These are phyloP conservation scores for Dolichopus griseipennis DNA, from an alignment of 2,888 invertebrate species.

Conservation along the genomic window DNA sequence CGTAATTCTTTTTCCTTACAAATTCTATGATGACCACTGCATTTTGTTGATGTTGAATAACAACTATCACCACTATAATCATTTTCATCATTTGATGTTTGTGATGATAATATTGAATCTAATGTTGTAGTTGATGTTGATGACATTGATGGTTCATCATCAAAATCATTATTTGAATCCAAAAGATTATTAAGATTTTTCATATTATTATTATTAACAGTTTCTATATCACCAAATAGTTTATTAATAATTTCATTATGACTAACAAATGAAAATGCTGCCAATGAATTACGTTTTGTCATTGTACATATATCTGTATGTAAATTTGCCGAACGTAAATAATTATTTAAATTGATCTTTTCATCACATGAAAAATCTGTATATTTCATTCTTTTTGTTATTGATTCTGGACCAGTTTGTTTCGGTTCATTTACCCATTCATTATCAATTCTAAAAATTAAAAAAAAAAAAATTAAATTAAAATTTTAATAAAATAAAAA, in stretches of 20 bases:
- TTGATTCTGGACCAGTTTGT: not conserved
- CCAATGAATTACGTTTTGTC: not conserved
- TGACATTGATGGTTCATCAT: slow-evolving; percentile 11
- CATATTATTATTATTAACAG: not conserved
- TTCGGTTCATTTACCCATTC: slow-evolving; percentile 67
- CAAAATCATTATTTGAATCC: not conserved
- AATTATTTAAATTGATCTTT: slow-evolving; percentile 4
- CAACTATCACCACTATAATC: slow-evolving; percentile 13
- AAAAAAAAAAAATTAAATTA: slow-evolving; percentile 9
- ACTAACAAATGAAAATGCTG: slow-evolving; percentile 9
- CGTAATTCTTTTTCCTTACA: slow-evolving; percentile 16
- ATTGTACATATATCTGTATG: slow-evolving; percentile 18
- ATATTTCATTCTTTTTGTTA: not conserved
- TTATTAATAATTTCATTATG: slow-evolving; percentile 3
- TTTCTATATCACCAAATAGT: not conserved
- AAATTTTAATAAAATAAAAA: not conserved
- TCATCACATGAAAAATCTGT: slow-evolving; percentile 7
- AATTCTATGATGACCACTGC: slow-evolving; percentile 20
- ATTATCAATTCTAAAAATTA: slow-evolving; percentile 62
- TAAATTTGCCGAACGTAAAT: slow-evolving; percentile 14
- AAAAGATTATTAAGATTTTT: not conserved
- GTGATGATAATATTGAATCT: slow-evolving; percentile 10
- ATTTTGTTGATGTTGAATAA: slow-evolving; percentile 17
- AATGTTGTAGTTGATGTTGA: slow-evolving; percentile 16
- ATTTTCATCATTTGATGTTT: slow-evolving; percentile 17